These are phyloP conservation scores for Panopea generosa DNA, from an alignment of 2,888 invertebrate genomes.

Conservation along the genomic window DNA sequence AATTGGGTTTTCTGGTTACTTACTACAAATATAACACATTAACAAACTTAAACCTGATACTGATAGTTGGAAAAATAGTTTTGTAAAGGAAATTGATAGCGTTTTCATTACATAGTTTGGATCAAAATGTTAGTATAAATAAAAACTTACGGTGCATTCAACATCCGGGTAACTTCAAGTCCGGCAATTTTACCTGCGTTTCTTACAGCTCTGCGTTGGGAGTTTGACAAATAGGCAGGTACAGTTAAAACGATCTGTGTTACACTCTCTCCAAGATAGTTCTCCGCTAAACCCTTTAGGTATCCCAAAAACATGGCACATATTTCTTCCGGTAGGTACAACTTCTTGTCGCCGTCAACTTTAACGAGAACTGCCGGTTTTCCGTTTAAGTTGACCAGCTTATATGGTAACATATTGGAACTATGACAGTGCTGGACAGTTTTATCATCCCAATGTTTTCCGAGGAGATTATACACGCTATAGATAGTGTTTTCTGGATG, in stretches of 20 bases:
- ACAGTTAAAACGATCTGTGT: constrained; percentile 5
- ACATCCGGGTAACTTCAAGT: background rate
- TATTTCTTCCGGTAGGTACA: constrained; percentile 9
- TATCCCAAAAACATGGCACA: background rate
- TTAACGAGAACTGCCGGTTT: constrained; percentile 4
- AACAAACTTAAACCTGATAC: no score
- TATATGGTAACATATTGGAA: background rate
- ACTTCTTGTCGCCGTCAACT: no score
- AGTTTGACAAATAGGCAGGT: constrained; percentile 6
- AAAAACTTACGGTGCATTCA: constrained; percentile 11
- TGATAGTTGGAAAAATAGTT: background rate
- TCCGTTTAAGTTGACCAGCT: background rate
- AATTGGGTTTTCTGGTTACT: no score
- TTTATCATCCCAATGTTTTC: constrained; percentile 1
- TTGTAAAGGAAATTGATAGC: background rate
- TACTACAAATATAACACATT: no score
- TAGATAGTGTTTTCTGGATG: constrained; percentile 1
- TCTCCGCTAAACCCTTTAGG: background rate
- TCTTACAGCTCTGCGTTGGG: constrained; percentile 8
- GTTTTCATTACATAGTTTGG: background rate
- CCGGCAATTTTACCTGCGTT: constrained; percentile 14
- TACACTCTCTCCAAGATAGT: background rate
- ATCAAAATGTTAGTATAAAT: background rate
- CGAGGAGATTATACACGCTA: background rate
- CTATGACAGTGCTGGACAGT: background rate